Conservation (phyloP, 2,113 vertebrate genomes). For the Sphyrna mokarran region DNA sequence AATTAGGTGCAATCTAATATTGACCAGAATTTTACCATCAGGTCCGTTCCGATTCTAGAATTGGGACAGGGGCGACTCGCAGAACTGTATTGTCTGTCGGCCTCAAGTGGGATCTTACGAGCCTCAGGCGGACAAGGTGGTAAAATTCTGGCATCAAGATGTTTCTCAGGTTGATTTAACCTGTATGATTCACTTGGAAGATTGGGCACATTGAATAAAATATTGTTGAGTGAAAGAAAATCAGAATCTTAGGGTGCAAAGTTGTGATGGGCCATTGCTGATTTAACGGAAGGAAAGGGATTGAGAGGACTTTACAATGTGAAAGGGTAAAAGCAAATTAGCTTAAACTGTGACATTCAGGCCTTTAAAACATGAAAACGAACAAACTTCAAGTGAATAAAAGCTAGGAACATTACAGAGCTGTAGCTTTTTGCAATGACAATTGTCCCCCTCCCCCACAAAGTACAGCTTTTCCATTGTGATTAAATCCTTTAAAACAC, state of each 20-base stretch:
- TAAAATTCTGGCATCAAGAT: not conserved
- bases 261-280: not conserved
- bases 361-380: not conserved
- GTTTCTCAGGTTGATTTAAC: not conserved
- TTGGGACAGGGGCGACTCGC: too few species aligned
- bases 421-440: not conserved
- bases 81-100: too few species aligned
- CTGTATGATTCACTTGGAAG: not conserved
- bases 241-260: not conserved
- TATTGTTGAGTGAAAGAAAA: not conserved
- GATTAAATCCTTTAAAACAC: not conserved
- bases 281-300: not conserved
- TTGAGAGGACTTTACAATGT: not conserved
- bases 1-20: not conserved
- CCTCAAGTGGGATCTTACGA: too few species aligned
- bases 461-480: not conserved
- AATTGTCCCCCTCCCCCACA: not conserved
- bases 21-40: too few species aligned
- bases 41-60: too few species aligned
- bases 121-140: too few species aligned
- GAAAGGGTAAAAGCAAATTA: not conserved
- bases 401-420: not conserved
- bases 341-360: too few species aligned
- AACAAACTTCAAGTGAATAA: conserved; percentile 10
- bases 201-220: not conserved